phyloP scores from a whole-genome alignment of 2,888 invertebrate species.

The Philonicus albiceps region DNA sequence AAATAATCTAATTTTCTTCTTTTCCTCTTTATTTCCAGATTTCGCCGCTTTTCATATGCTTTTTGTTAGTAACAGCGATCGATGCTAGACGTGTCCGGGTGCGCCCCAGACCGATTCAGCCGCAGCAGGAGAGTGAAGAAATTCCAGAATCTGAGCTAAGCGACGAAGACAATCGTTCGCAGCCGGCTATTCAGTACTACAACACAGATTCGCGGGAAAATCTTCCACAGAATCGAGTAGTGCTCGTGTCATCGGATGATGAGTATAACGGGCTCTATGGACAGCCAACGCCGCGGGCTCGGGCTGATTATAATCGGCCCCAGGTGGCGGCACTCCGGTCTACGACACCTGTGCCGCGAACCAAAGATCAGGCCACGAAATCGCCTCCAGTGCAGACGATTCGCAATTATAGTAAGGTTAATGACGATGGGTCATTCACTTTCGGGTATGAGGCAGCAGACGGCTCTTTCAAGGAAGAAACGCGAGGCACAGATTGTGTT shows the following conservation, averaged over 20 bases:
- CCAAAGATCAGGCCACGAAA: slow-evolving; percentile 69
- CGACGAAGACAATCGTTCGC: slow-evolving; percentile 63
- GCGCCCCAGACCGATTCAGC: slow-evolving; percentile 56
- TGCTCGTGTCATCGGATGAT: slow-evolving; percentile 62
- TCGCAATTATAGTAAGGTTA: slow-evolving; percentile 81
- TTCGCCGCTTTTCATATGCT: slow-evolving; percentile 42
- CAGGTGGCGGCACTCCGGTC: slow-evolving; percentile 43
- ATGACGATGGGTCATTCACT: slow-evolving; percentile 70
- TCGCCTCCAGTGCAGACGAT: slow-evolving; percentile 83
- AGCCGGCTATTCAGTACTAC: slow-evolving; percentile 60
- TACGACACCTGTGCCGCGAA: slow-evolving; percentile 61
- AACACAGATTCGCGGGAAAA: slow-evolving; percentile 58
- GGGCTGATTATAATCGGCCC: slow-evolving; percentile 51
- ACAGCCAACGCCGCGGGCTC: slow-evolving; percentile 55
- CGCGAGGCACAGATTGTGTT: slow-evolving; percentile 84
- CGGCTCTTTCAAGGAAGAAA: slow-evolving; percentile 87
- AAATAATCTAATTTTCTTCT: neutral
- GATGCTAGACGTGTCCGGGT: slow-evolving; percentile 62
- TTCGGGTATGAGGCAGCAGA: slow-evolving; percentile 80
- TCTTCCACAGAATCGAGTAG: slow-evolving; percentile 54
- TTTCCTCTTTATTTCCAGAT: slow-evolving; percentile 43
- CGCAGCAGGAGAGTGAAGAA: slow-evolving; percentile 42
- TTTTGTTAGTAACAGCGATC: slow-evolving; percentile 35
- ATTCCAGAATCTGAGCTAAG: slow-evolving; percentile 60
- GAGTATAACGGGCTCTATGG: slow-evolving; percentile 65